A percentile compares a stretch with the other conserved stretches of the same genome.
Conservation (phyloP, 1,140 invertebrate species). For the Tribolium castaneum region DNA sequence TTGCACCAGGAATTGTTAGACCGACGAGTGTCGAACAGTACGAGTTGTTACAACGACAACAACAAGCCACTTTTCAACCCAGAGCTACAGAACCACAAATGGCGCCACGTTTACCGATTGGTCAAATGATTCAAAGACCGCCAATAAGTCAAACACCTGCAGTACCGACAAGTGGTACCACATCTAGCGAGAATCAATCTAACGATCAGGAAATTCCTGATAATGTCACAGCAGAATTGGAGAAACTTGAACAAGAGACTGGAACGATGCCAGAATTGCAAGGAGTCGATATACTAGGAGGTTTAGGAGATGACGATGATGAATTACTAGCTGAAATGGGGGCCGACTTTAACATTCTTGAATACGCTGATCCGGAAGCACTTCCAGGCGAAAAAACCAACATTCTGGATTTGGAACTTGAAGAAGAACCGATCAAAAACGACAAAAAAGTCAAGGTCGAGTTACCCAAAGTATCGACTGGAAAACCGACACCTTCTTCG, state of each 20-base stretch:
- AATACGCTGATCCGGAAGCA: conserved; percentile 93
- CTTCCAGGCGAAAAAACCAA: conserved; percentile 80
- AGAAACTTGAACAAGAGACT: conserved; percentile 80
- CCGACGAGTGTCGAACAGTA: conserved; percentile 57
- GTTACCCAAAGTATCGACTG: not conserved
- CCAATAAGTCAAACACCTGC: conserved; percentile 8
- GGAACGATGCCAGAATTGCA: conserved; percentile 79
- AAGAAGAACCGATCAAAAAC: conserved; percentile 74
- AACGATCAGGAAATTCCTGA: conserved; percentile 77
- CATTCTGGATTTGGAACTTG: conserved; percentile 78
- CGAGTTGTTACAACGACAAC: conserved; percentile 54
- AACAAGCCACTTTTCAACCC: conserved; percentile 37
- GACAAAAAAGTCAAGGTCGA: conserved; percentile 64
- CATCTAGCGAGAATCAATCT: conserved; percentile 57
- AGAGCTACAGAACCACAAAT: conserved; percentile 42
- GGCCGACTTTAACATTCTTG: conserved; percentile 94
- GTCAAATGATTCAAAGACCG: conserved; percentile 1
- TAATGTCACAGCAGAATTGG: conserved; percentile 80
- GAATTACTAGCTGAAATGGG: conserved; percentile 91
- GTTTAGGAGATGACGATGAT: conserved; percentile 87
- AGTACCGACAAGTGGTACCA: conserved; percentile 52
- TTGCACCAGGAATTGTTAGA: conserved; percentile 41
- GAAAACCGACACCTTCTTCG: not conserved
- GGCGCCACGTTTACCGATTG: conserved; percentile 10
- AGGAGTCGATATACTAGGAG: conserved; percentile 81